Evolutionary conservation across 2,113 vertebrate genomes (phyloP).

Genomic region (Larimichthys polyactis): DNA sequence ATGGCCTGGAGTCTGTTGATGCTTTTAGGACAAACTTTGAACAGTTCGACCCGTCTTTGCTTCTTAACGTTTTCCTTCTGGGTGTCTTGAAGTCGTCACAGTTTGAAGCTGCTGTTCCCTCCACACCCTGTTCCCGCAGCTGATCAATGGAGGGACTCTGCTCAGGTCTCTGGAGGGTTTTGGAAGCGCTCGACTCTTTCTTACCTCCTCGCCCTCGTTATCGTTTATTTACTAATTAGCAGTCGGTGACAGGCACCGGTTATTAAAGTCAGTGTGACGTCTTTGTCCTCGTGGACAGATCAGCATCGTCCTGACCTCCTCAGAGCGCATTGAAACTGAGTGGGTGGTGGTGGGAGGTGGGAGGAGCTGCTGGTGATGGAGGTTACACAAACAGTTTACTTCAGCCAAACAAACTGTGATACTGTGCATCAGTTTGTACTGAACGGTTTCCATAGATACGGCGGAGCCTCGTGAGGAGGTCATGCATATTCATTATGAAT

Average conservation of each 20-base stretch:
- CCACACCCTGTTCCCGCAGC: no score
- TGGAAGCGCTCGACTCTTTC: not conserved
- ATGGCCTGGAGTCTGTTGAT: no score
- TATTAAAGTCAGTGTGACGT: not conserved
- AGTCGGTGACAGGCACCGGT: not conserved
- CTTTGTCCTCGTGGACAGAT: not conserved
- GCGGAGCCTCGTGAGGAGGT: slow-evolving; percentile 35
- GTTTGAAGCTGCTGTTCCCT: not conserved
- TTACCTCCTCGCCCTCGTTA: not conserved
- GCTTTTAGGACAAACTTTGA: no score
- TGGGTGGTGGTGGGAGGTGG: not conserved
- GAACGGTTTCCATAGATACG: slow-evolving; percentile 50
- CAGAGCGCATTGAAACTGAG: not conserved
- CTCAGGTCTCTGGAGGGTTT: not conserved
- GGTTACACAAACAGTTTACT: not conserved
- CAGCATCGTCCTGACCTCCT: not conserved
- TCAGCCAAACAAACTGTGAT: no score
- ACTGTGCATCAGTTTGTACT: not conserved
- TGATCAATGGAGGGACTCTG: no score
- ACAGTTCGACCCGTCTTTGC: no score
- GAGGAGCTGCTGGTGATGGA: not conserved
- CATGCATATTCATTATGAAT: slow-evolving; percentile 46
- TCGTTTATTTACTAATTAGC: not conserved
- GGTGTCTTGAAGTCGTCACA: no score
- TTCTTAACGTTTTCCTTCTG: no score